Base-by-base conservation (phyloP, 2,888 invertebrate species). In the Podabrus alpinus region DNA sequence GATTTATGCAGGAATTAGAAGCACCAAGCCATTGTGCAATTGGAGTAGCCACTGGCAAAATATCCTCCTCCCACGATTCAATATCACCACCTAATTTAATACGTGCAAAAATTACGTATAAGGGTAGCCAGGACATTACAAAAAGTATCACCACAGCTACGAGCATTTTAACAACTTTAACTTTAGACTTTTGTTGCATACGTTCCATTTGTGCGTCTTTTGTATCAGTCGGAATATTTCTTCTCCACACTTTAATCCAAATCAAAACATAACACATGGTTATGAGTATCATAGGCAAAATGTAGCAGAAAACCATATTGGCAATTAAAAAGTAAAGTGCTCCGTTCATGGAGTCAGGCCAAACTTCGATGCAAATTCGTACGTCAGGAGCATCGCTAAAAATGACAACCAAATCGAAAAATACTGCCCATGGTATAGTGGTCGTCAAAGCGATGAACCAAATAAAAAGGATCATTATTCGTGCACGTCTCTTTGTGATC, bases 1-100 rank as follows among this genome's bases (percentile, higher is more conserved):
- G 97, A 87, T 98, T 98, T 84, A 97, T 97, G 90, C 97, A 97
- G 16, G 96, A 96, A 87, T 98, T 98, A 15, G 97, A 96, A 0
- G 96, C 93, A 2, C 97, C 97, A 66, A 98, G 89, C 96, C 95
- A 96, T 86, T 96, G 97, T 5, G 95, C 97, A 69, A 97, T 90
- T 3, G 97, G 97, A 15, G 95, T 94, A 2, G 94, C 93, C 16
- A 94, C 92, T 66, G 93, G 93, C 59, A 95, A 89, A 75, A 95
- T 89, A 80, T 95, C 94, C 82, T 95, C 94, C 83, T 94, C 95
- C 92, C 93, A 94, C 68, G 92, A 90, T 78, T 92, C 90, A 59
- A 94, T 90, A 10, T 92, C 91, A 66, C 94, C 93, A 66, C 94
- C 94, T 16, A 96, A 90, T 85, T 97, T 96, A 82, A 97, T 93